Evolutionary conservation across 2,113 vertebrate species (phyloP), one percentile per base, ranked within the genome.

Genomic region (Macrotus californicus): DNA sequence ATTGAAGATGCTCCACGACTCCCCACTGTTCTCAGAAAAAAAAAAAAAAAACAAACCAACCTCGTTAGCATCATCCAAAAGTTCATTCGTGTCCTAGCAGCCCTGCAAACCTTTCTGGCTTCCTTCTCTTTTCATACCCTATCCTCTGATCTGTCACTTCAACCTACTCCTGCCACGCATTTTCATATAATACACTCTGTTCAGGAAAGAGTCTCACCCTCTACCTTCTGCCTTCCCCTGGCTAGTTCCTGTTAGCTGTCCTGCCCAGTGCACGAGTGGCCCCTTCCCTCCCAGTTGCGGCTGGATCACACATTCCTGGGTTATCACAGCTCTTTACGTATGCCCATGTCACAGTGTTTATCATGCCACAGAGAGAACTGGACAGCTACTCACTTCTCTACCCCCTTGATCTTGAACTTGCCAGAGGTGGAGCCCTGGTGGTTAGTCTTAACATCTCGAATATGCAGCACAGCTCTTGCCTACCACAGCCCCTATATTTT

Each of bases 211-310:
- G 4, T 46, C 13, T 18, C 14, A 5, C 29, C 46, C 29, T 59
- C n/a, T 56, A 7, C 11, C 12, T 70, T 66, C 50, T 95, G 61
- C 46, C 22, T 61, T 84, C 6, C 29, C 13, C 31, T 50, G n/a
- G 12, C 10, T 50, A 54, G 46, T 52, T 41, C 26, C 26, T 36
- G 16, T 80, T 8, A 43, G 56, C 34, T 39, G 8, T 76, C 34
- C 31, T 2, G 19, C 18, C 16, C 19, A 39, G 12, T 12, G 8
- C 54, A 77, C 0, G 6, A 39, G 29, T 8, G 2, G 5, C 3
- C 9, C 36, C 3, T 73, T 67, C 7, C 29, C 19, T 41, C 52
- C 15, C 4, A 22, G 34, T 46, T 34, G 11, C 0, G 2, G 22
- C 46, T 66, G 50, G 34, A 31, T 36, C 26, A 19, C 31, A 31